Percentiles rank a stretch among this genome's conserved stretches.
phyloP scores from a whole-genome alignment of 2,797 vertebrate species.

The Hozukius guyotensis region DNA sequence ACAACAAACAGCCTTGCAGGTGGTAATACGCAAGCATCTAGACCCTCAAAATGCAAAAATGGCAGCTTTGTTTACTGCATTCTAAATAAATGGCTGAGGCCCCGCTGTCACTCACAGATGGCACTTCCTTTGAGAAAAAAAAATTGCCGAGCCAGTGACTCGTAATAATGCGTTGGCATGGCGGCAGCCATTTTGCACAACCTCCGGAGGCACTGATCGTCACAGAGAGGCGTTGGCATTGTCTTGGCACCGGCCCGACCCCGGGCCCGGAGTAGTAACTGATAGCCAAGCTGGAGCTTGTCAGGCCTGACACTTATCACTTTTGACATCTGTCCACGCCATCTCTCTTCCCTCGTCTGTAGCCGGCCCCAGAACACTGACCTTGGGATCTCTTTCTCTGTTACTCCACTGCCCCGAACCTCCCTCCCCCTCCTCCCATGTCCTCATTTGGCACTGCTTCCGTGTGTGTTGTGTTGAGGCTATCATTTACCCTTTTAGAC shows the following conservation, averaged over 20 bases:
- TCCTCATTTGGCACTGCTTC: constrained; percentile 55
- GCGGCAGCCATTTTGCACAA: constrained; percentile 78
- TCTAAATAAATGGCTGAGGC: constrained; percentile 74
- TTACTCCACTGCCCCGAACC: constrained; percentile 42
- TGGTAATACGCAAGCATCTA: constrained; percentile 50
- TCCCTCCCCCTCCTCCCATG: constrained; percentile 20
- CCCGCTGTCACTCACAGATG: constrained; percentile 82
- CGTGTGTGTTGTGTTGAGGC: constrained; percentile 37
- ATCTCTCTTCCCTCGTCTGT: constrained; percentile 47
- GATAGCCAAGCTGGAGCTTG: constrained; percentile 80
- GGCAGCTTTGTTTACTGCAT: constrained; percentile 77
- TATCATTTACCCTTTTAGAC: constrained; percentile 62
- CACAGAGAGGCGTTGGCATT: constrained; percentile 79
- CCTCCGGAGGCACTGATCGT: constrained; percentile 77
- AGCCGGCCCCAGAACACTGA: constrained; percentile 59
- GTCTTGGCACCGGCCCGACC: constrained; percentile 83
- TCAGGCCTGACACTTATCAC: constrained; percentile 86
- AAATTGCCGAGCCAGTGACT: constrained; percentile 65
- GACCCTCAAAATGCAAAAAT: constrained; percentile 61
- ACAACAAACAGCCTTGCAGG: constrained; percentile 66
- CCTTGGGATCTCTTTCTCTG: constrained; percentile 68
- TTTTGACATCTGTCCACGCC: constrained; percentile 89
- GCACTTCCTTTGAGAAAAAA: constrained; percentile 73
- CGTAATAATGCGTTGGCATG: constrained; percentile 75
- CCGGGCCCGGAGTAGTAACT: constrained; percentile 79